phyloP scores from a whole-genome alignment of 2,113 vertebrate species.

The Eira barbara region DNA sequence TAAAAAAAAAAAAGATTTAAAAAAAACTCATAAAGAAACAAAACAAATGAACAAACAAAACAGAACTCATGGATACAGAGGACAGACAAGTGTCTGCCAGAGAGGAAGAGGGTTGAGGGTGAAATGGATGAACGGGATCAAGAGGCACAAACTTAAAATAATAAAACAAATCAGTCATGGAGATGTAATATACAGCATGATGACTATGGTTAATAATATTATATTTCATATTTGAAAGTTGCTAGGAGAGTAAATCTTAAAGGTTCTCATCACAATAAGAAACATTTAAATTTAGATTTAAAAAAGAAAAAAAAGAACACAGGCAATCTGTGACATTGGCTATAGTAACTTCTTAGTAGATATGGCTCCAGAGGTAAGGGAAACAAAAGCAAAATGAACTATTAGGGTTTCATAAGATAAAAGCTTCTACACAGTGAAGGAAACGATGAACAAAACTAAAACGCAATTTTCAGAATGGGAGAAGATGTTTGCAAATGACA shows the following conservation, averaged over 20 bases:
- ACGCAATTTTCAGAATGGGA: not conserved
- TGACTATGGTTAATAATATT: too few relatives aligned
- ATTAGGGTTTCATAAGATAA: not conserved
- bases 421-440: not conserved
- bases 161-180: too few relatives aligned
- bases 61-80: not conserved
- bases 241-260: too few relatives aligned
- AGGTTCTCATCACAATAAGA: too few relatives aligned
- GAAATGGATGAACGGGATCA: not conserved
- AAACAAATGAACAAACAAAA: not conserved
- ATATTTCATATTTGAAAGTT: too few relatives aligned
- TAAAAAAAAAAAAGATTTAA: too few relatives aligned
- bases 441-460: not conserved
- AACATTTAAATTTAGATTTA: too few relatives aligned
- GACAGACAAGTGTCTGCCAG: not conserved
- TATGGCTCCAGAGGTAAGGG: not conserved
- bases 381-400: not conserved
- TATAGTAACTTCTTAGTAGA: not conserved
- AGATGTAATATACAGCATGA: too few relatives aligned
- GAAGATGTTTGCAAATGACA: not conserved
- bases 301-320: not conserved
- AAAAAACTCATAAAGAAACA: not conserved
- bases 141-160: too few relatives aligned
- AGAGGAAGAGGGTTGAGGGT: not conserved
- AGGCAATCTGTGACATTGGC: not conserved